Percentiles rank a stretch among this genome's conserved stretches.
phyloP scores from a whole-genome alignment of 2,797 vertebrate species.

The Clarias platycephalus region DNA sequence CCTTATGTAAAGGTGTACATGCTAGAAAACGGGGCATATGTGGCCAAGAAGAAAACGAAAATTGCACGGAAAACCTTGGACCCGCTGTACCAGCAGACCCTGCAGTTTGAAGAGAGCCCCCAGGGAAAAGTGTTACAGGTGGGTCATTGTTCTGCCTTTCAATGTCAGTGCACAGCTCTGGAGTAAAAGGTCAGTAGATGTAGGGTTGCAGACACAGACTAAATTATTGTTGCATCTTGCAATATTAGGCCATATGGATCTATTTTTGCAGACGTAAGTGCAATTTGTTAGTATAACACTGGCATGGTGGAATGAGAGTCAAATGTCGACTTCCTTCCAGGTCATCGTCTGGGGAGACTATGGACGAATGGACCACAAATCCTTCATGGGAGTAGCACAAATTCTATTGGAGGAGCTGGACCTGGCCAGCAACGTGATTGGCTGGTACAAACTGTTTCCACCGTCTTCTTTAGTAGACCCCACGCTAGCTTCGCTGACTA shows the following conservation, averaged over 20 bases:
- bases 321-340: conserved; percentile 63
- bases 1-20: conserved; percentile 98
- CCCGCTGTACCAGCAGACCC: conserved; percentile 94
- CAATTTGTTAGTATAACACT: neutral
- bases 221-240: neutral
- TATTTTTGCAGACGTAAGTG: neutral
- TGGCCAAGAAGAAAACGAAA: conserved; percentile 99
- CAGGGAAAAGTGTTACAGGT: conserved; percentile 99
- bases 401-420: conserved; percentile 97
- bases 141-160: conserved; percentile 57
- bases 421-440: conserved; percentile 96
- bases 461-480: conserved; percentile 97
- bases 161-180: neutral
- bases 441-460: conserved; percentile 99
- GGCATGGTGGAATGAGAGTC: neutral
- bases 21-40: conserved; percentile 93
- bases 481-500: conserved; percentile 91
- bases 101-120: conserved; percentile 95
- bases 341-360: conserved; percentile 99
- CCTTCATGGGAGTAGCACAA: conserved; percentile 99
- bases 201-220: neutral
- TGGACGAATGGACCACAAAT: conserved; percentile 98
- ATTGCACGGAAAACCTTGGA: conserved; percentile 98
- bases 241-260: neutral
- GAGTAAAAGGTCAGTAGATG: neutral